Conservation (phyloP, 2,888 invertebrate species). For the Fragum sueziense region DNA sequence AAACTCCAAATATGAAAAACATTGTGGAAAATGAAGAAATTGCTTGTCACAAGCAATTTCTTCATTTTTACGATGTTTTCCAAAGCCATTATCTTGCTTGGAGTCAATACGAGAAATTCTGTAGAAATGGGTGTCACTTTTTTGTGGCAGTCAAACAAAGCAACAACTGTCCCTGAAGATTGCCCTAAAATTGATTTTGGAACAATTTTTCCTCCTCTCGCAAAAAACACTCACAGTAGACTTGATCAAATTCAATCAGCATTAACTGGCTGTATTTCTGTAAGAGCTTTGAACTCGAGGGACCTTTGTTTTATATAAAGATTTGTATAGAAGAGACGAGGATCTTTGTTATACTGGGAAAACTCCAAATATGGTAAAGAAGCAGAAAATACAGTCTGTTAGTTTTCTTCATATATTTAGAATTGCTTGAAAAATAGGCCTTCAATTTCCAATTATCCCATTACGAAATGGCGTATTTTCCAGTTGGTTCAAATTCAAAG, state of each 20-base stretch:
- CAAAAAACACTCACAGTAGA: constrained; percentile 11
- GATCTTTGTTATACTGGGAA: too few species aligned
- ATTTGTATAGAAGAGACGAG: neutral
- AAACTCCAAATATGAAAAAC: too few species aligned
- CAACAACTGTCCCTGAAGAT: constrained; percentile 9
- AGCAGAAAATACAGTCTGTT: too few species aligned
- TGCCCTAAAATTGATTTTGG: constrained; percentile 15
- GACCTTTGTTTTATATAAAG: neutral
- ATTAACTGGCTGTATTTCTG: constrained; percentile 6
- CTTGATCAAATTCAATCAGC: constrained; percentile 30
- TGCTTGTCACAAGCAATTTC: too few species aligned
- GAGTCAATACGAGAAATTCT: neutral
- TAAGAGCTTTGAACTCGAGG: neutral
- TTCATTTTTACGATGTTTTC: too few species aligned
- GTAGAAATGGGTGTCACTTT: too few species aligned
- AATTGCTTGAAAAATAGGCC: too few species aligned
- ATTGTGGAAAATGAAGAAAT: too few species aligned
- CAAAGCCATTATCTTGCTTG: neutral
- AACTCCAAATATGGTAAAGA: too few species aligned
- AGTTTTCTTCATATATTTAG: too few species aligned
- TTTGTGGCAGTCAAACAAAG: neutral
- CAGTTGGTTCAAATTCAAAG: too few species aligned
- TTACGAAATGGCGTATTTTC: neutral
- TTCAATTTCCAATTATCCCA: too few species aligned
- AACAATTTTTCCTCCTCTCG: neutral